Evolutionary conservation across 2,888 invertebrate species (phyloP).

Genomic region (Lycaena phlaeas): DNA sequence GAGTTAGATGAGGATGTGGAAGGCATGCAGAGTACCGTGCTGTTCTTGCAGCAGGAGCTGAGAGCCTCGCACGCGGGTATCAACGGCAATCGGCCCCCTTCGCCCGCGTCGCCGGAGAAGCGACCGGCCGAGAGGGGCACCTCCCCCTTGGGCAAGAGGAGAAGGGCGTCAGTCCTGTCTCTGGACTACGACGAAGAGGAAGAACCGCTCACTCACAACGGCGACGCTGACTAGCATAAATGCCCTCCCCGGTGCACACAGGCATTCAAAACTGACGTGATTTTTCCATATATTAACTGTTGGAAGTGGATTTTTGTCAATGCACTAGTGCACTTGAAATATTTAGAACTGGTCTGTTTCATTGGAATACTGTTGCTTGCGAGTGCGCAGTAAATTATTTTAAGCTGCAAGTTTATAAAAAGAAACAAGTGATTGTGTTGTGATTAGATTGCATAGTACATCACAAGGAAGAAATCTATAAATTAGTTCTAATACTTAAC

Average conservation of each 20-base stretch:
- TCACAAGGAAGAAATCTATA: no score
- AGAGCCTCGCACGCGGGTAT: constrained; percentile 77
- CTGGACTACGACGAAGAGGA: constrained; percentile 84
- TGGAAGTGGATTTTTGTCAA: background rate
- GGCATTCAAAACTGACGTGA: background rate
- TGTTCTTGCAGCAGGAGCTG: constrained; percentile 93
- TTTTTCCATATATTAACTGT: background rate
- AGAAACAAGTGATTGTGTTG: constrained; percentile 5
- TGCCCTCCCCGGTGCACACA: constrained; percentile 30
- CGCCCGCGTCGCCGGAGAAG: constrained; percentile 43
- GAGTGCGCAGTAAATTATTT: background rate
- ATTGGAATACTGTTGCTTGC: background rate
- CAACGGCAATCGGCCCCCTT: constrained; percentile 44
- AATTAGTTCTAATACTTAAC: no score
- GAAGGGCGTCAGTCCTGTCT: constrained; percentile 80
- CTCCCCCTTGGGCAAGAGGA: constrained; percentile 75
- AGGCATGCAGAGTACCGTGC: constrained; percentile 98
- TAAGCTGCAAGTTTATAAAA: background rate
- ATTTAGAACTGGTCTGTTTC: constrained; percentile 4
- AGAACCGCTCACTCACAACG: constrained; percentile 80
- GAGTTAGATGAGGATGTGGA: constrained; percentile 98
- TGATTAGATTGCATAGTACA: constrained; percentile 2
- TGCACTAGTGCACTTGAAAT: background rate
- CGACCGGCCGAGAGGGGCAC: constrained; percentile 55
- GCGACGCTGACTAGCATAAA: constrained; percentile 72